A percentile compares a stretch with the other conserved stretches of the same genome.
Conservation (phyloP, 1,140 invertebrate species). For the Chrysopa pallens region DNA sequence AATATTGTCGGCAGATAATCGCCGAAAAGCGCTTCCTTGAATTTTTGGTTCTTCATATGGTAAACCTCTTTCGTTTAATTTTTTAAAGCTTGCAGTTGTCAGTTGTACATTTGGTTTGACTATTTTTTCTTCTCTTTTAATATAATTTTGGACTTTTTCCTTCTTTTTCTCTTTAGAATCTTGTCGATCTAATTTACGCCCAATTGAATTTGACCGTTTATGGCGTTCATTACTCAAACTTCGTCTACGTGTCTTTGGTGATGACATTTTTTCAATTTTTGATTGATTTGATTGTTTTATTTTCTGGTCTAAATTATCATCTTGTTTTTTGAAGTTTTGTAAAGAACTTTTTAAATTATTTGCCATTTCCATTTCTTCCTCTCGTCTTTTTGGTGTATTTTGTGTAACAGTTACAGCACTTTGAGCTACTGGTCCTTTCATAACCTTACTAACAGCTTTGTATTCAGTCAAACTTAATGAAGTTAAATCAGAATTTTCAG, state of each 20-base stretch:
- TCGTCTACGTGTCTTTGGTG: background rate
- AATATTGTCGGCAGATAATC: too few species aligned
- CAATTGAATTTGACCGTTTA: background rate
- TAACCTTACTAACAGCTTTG: constrained; percentile 38
- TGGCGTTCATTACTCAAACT: constrained; percentile 1
- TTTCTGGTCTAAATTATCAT: background rate
- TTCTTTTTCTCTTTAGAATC: background rate
- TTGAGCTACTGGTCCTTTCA: constrained; percentile 40
- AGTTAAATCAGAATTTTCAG: constrained; percentile 12
- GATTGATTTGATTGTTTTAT: background rate
- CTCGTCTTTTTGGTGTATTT: constrained; percentile 23
- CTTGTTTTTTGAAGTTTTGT: constrained; percentile 22
- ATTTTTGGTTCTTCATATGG: background rate
- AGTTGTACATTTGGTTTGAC: background rate
- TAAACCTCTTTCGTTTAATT: background rate
- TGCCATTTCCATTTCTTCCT: constrained; percentile 24
- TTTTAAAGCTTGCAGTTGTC: background rate
- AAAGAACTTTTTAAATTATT: constrained; percentile 29
- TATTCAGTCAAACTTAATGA: constrained; percentile 25
- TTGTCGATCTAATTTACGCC: background rate
- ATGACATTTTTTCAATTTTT: background rate
- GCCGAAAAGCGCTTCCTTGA: background rate
- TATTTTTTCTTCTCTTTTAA: background rate
- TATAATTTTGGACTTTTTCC: background rate
- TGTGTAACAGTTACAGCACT: constrained; percentile 35